These are phyloP conservation scores for Clarias batrachus DNA, from an alignment of 2,113 vertebrate genomes.

Conservation along the genomic window DNA sequence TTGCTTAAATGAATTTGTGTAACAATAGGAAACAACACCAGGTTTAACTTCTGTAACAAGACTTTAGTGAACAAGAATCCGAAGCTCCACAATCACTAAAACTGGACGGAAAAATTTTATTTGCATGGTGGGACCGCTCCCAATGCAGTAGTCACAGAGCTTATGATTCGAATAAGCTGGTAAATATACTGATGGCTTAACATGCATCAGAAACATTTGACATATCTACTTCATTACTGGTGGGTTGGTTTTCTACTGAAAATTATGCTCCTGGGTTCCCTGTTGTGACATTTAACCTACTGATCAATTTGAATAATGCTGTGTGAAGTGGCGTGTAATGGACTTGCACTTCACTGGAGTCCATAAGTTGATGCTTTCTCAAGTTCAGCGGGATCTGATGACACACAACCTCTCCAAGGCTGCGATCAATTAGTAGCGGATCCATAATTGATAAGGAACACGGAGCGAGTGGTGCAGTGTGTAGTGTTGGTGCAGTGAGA, in stretches of 20 bases:
- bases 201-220: background rate
- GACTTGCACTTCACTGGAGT: constrained; percentile 54
- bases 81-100: too few relatives aligned
- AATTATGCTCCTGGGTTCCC: background rate
- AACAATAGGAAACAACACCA: background rate
- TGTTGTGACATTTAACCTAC: constrained; percentile 9
- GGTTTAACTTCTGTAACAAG: background rate
- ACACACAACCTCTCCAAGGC: constrained; percentile 69
- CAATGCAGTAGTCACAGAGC: background rate
- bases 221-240: background rate
- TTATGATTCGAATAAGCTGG: background rate
- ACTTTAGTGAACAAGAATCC: background rate
- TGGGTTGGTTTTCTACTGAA: background rate
- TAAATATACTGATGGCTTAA: background rate
- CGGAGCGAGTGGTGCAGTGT: constrained; percentile 58
- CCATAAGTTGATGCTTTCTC: constrained; percentile 60
- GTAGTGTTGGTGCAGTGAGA: constrained; percentile 48
- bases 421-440: constrained; percentile 76
- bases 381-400: constrained; percentile 70
- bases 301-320: constrained; percentile 24
- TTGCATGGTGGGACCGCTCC: background rate
- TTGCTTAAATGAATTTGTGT: background rate
- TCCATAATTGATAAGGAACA: constrained; percentile 78
- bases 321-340: constrained; percentile 63
- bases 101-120: too few relatives aligned